These are phyloP conservation scores for Halictus ligatus DNA, from an alignment of 2,888 invertebrate species.

Conservation along the genomic window DNA sequence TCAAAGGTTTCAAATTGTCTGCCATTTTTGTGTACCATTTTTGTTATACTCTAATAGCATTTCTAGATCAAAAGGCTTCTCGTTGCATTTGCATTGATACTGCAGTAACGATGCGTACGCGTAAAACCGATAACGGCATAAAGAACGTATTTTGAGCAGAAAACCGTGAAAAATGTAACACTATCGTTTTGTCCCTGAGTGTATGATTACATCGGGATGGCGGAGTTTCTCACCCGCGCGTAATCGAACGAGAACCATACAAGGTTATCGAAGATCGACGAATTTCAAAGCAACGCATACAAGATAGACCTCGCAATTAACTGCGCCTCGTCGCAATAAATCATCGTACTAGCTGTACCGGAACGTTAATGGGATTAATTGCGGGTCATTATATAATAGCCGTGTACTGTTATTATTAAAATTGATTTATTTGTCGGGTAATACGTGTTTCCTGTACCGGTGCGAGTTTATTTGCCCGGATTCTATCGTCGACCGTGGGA, in stretches of 20 bases:
- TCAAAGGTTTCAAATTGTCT: no score
- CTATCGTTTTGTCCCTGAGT: no score
- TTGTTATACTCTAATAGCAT: no score
- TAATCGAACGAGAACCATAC: background rate
- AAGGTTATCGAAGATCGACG: slow-evolving; percentile 4
- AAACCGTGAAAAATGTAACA: no score
- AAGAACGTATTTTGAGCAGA: no score
- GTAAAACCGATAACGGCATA: no score
- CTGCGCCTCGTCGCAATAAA: background rate
- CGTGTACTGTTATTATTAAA: background rate
- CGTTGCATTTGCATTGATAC: no score
- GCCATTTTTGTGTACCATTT: no score
- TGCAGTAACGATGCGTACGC: no score
- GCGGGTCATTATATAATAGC: background rate
- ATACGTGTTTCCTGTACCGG: background rate
- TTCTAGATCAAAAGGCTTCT: no score
- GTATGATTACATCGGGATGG: background rate
- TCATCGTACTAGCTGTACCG: background rate
- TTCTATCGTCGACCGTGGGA: background rate
- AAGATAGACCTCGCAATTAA: background rate
- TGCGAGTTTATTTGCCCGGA: background rate
- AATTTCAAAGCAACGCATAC: background rate
- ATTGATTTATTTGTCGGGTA: background rate
- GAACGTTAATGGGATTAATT: background rate
- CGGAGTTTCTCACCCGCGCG: background rate